Percentiles rank a stretch among this genome's conserved stretches.
phyloP scores from a whole-genome alignment of 2,797 vertebrate genomes.

The Leptodactylus fallax region DNA sequence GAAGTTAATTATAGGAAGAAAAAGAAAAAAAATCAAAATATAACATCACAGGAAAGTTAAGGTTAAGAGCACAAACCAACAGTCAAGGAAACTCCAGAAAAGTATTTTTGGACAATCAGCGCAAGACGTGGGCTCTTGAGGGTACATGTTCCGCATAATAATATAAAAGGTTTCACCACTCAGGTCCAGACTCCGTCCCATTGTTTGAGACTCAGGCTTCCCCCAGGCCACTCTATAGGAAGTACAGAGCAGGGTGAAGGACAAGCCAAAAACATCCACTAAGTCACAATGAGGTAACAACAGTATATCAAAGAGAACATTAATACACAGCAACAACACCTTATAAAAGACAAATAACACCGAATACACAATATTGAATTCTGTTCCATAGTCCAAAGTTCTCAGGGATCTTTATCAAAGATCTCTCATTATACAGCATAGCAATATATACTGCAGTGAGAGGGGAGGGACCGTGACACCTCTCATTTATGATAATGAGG shows the following conservation, averaged over 20 bases:
- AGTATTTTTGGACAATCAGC: conserved; percentile 62
- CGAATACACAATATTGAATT: neutral
- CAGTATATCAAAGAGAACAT: neutral
- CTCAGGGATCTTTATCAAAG: too few relatives aligned
- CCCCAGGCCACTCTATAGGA: conserved; percentile 74
- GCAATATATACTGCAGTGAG: neutral
- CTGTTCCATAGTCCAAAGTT: neutral
- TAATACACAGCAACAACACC: neutral
- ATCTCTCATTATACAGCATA: neutral
- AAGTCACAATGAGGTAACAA: conserved; percentile 20
- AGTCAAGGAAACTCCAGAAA: conserved; percentile 50
- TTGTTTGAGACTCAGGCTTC: conserved; percentile 72
- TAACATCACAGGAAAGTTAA: conserved; percentile 42
- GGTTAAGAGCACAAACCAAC: conserved; percentile 27
- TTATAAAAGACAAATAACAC: neutral
- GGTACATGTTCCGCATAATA: conserved; percentile 16
- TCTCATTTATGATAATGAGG: neutral
- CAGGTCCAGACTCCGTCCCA: conserved; percentile 66
- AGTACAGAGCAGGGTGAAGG: conserved; percentile 74
- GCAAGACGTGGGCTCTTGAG: conserved; percentile 59
- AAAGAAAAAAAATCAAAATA: conserved; percentile 17
- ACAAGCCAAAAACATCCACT: conserved; percentile 66
- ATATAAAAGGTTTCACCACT: conserved; percentile 67
- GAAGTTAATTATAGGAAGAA: conserved; percentile 58
- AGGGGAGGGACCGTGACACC: neutral